Evolutionary conservation across 2,888 invertebrate species (phyloP), one percentile per base, ranked within the genome.

Genomic region (Caenorhabditis uteleia): DNA sequence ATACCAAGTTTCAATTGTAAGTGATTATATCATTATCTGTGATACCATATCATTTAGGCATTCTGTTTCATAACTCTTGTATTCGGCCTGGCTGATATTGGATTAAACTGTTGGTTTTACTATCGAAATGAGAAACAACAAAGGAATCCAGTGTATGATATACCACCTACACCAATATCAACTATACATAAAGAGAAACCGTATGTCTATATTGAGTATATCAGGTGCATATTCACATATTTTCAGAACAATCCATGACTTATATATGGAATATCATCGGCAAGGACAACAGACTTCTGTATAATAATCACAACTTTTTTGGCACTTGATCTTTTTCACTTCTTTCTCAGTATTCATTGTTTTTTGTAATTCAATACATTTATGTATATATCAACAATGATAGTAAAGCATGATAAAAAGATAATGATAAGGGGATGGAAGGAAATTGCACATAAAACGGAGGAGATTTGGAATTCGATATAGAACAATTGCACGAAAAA

Each of bases 221-320:
- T 21, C 16, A 18, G 3, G 26, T 42, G 36, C 7, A 18, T 25
- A 4, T 2, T 2, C 12, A 31, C n/a, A 12, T 7, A 25, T 44
- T 57, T 64, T 42, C 64, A 64, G 64, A 54, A 54, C 27, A 23
- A 50, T 48, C 23, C 57, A 64, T 58, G 64, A 64, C 42, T 45
- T 57, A 21, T 64, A 57, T 31, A 53, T 54, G 47, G 57, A 57
- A 38, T 64, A 64, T 48, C 64, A 64, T 16, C 42, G 64, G 21
- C 36, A 64, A 57, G 64, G 64, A 31, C 64, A 64, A 39, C 57
- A 57, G 3, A 64, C 57, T 49, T 64, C 57, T 8, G 64, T 64
- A 5, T 61, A 31, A 50, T 25, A 20, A 20, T 21, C 5, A 34
- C 5, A 10, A 7, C 5, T 10, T 5, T 14, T 34, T 34, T 34